phyloP scores from a whole-genome alignment of 1,140 invertebrate species.

The Trachelipus rathkii region DNA sequence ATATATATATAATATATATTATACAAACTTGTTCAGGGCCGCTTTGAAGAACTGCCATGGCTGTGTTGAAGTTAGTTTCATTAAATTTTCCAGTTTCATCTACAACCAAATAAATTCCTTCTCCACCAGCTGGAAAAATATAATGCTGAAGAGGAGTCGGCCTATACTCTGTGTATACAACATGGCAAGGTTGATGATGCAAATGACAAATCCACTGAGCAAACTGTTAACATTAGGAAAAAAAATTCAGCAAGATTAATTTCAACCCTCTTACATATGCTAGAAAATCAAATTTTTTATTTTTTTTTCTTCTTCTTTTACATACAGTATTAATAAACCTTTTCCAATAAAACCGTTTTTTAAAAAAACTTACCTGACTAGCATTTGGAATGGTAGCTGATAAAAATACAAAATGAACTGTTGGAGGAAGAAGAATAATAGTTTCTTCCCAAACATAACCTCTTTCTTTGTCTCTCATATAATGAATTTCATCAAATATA shows the following conservation, averaged over 20 bases:
- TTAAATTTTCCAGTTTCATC: constrained; percentile 91
- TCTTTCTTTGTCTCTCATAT: constrained; percentile 98
- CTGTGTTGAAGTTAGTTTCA: constrained; percentile 95
- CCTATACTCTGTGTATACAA: constrained; percentile 97
- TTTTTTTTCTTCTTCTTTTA: too few species aligned
- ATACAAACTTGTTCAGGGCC: constrained; percentile 46
- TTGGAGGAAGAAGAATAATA: constrained; percentile 92
- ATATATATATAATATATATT: too few species aligned
- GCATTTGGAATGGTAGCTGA: constrained; percentile 99
- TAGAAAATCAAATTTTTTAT: too few species aligned
- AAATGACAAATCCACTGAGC: constrained; percentile 97
- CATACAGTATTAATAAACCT: background rate
- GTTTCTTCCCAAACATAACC: constrained; percentile 99
- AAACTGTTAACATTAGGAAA: constrained; percentile 61
- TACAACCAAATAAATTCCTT: constrained; percentile 92
- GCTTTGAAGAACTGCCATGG: constrained; percentile 79
- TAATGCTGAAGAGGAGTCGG: constrained; percentile 98
- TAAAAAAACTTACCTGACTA: constrained; percentile 56
- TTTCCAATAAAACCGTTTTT: too few species aligned
- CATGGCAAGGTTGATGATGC: constrained; percentile 96
- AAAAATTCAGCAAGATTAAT: background rate
- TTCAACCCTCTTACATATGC: too few species aligned
- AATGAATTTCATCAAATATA: constrained; percentile 99
- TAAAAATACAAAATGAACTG: constrained; percentile 97
- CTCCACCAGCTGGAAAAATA: constrained; percentile 90